Base-by-base conservation (phyloP, 1,140 invertebrate genomes). In the Formica selysi region DNA sequence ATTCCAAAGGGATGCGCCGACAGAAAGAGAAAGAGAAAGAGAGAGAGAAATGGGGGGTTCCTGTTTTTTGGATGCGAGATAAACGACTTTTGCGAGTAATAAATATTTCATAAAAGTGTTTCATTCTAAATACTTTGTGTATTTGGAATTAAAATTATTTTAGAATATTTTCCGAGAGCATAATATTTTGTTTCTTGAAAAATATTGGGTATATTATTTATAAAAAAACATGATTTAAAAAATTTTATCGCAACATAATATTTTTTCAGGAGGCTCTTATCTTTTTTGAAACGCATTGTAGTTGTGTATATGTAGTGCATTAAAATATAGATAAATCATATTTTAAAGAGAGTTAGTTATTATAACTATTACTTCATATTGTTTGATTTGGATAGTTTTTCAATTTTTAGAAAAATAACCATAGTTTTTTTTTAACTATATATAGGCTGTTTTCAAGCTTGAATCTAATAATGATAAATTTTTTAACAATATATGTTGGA, bases 401-500 rank as follows among this genome's bases (percentile, higher is more conserved):
- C 13, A 3, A 73, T 22, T 57, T n/a, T 44, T 48, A 73, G 57
- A 38, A 73, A 57, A 71, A 16, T 8, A 1, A 1, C 7, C 3
- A n/a, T 2, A 5, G 0, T 7, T 61, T 61, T 11, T 59, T 22
- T 11, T 59, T 22, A 57, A 57, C n/a, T 54, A 71, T 16, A 48
- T 48, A 19, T 6, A 51, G 48, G 1, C 16, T 51, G 0, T 19
- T 51, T 51, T 26, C 19, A n/a, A 57, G 13, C 2, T 57, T 59
- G 1, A 6, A 22, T 74, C 57, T 26, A 74, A 74, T 74, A 38
- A 74, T 74, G 6, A 13, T 38, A 73, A 57, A 22, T 57, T 57
- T 4, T 57, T 36, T 73, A 1, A 3, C 10, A 10, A 38, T 29
- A 29, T 29, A 29, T 13, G 38, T 38, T 16, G 32, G 0, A 62